Evolutionary conservation across 2,888 invertebrate species (phyloP).

Genomic region (Ceratothoa steindachneri): DNA sequence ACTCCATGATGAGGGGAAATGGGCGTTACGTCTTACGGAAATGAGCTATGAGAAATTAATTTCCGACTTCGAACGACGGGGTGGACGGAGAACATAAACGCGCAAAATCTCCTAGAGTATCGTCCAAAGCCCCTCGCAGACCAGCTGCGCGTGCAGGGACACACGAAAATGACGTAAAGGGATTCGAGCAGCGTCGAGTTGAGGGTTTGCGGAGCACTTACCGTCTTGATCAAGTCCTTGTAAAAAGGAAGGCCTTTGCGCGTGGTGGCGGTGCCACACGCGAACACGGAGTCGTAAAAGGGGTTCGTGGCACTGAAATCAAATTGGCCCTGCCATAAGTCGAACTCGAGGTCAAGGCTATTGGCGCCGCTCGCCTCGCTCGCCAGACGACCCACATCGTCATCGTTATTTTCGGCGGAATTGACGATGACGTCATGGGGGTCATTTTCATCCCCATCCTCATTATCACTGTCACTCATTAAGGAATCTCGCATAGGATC

Average conservation of each 20-base stretch:
- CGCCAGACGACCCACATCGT: conserved; percentile 49
- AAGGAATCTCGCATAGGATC: conserved; percentile 46
- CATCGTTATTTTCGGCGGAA: conserved; percentile 50
- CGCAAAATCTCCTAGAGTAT: too few relatives aligned
- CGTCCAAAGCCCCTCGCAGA: too few relatives aligned
- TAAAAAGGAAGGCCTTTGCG: conserved; percentile 21
- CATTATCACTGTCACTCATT: conserved; percentile 32
- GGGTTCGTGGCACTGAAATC: conserved; percentile 19
- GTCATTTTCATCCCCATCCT: conserved; percentile 26
- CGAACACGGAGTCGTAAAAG: background rate
- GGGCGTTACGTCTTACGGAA: too few relatives aligned
- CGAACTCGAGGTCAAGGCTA: conserved; percentile 51
- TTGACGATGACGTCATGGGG: conserved; percentile 32
- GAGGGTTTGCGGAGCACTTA: too few relatives aligned
- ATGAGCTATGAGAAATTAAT: too few relatives aligned
- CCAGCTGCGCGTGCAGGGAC: too few relatives aligned
- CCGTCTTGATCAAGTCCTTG: conserved; percentile 41
- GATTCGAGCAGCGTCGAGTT: too few relatives aligned
- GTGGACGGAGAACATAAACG: too few relatives aligned
- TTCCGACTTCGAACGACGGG: too few relatives aligned
- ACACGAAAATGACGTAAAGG: too few relatives aligned
- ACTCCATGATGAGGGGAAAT: too few relatives aligned
- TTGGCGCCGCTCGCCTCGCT: conserved; percentile 14
- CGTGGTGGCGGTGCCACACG: background rate
- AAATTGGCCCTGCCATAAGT: conserved; percentile 85